A percentile compares a stretch with the other conserved stretches of the same genome.
These are phyloP conservation scores for Platygyra sinensis DNA, from an alignment of 64 coral and sea anemone genomes.

Conservation along the genomic window DNA sequence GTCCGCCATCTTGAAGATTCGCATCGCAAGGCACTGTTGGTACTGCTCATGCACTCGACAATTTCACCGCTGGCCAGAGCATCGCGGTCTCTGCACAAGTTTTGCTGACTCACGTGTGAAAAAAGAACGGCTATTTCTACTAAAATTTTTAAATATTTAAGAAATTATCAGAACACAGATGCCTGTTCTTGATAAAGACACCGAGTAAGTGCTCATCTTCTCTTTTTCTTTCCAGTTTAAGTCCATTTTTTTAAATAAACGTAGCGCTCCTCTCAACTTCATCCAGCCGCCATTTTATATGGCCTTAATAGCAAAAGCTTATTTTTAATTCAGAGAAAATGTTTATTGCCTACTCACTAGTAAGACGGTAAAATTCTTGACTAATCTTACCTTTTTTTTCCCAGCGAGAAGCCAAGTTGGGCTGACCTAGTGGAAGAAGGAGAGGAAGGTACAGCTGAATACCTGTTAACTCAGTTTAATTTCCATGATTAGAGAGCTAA, in stretches of 20 bases:
- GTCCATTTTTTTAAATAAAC: background rate
- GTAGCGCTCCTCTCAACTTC: no score
- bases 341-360: no score
- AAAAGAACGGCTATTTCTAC: background rate
- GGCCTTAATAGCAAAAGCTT: no score
- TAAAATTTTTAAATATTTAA: background rate
- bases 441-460: slow-evolving; percentile 46
- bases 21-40: slow-evolving; percentile 52
- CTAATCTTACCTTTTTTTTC: background rate
- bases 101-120: background rate
- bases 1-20: slow-evolving; percentile 77
- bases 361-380: background rate
- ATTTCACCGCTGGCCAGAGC: background rate
- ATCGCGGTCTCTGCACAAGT: slow-evolving; percentile 12
- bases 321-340: no score
- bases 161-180: background rate
- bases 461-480: background rate
- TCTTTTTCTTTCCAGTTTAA: background rate
- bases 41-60: slow-evolving; percentile 5
- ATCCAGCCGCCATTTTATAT: no score
- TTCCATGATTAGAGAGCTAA: background rate
- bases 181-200: slow-evolving; percentile 56
- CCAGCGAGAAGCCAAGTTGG: slow-evolving; percentile 95
- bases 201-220: slow-evolving; percentile 56
- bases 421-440: slow-evolving; percentile 90